Base-by-base conservation (phyloP, 2,797 vertebrate species). In the Corythornis leucogaster region DNA sequence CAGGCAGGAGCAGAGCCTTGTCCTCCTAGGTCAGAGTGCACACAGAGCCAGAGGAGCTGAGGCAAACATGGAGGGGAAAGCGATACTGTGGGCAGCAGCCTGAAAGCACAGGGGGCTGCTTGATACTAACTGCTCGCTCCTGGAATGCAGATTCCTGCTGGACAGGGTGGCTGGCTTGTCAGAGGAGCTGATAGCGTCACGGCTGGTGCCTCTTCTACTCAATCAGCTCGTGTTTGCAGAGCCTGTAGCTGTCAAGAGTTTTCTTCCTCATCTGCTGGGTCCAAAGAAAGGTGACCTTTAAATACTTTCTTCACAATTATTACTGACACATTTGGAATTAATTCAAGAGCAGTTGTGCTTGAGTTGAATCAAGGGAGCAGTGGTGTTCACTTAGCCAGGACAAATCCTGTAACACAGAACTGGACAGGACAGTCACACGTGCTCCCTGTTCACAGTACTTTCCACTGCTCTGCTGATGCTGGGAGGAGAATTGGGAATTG, bases 171-270 rank as follows among this genome's bases (percentile, higher is more conserved):
- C 99, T 77, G 97, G 97, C 87, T 97, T 99, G 89, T 98, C 99
- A 38, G 98, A 99, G 94, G 98, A 99, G 71, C 96, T 99, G 80
- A 98, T 99, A 55, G 99, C 99, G 3, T 95, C 98, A 10, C 98
- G 99, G 50, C 95, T 99, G 80, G 98, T 98, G 85, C 98, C 99
- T 90, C 98, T 99, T 89, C 97, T 99, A 43, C 98, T 99, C 82
- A 99, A 99, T 95, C 98, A 98, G 80, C 96, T 99, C 1, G 99
- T 99, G 90, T 99, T 99, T 96, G 99, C 99, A 73, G 99, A 99
- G 91, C 99, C 99, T 21, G 98, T 98, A 70, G 99, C 99, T 88
- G 98, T 99, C 48, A 99, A 99, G 97, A 99, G 99, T 97, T 99
- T 99, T 94, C 98, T 99, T 97, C 99, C 99, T 92, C 98, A 99